These are phyloP conservation scores for Malurus splendens DNA, from an alignment of 2,797 vertebrate genomes.

Conservation along the genomic window DNA sequence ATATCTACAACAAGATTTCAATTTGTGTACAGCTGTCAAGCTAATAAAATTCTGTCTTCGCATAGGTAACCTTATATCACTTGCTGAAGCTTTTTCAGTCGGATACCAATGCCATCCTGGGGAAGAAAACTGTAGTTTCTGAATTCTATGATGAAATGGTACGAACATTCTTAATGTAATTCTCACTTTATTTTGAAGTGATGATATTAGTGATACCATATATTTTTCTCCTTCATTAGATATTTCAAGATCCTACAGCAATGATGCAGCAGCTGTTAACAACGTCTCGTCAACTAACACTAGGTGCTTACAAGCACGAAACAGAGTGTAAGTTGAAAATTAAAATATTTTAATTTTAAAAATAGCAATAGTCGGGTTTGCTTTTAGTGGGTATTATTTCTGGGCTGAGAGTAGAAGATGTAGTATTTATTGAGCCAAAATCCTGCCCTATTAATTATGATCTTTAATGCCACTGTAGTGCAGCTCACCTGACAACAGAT, in stretches of 20 bases:
- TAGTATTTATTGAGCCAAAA: neutral
- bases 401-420: neutral
- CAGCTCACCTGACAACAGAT: neutral
- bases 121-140: conserved; percentile 96
- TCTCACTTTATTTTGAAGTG: neutral
- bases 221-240: conserved; percentile 70
- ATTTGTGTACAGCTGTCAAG: neutral
- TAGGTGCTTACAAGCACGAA: conserved; percentile 97
- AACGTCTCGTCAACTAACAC: conserved; percentile 91
- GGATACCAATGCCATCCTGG: conserved; percentile 92
- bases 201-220: neutral
- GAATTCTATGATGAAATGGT: conserved; percentile 99
- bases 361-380: neutral
- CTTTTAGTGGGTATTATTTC: neutral
- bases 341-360: neutral
- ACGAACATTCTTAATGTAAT: conserved; percentile 7
- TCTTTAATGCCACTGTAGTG: rapidly evolving
- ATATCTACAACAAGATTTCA: neutral
- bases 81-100: conserved; percentile 96
- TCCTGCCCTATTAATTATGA: neutral
- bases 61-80: conserved; percentile 95
- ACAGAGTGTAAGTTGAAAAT: conserved; percentile 87
- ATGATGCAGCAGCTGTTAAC: conserved; percentile 98
- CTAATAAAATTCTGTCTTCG: conserved; percentile 24
- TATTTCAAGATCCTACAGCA: conserved; percentile 97